Evolutionary conservation across 2,888 invertebrate genomes (phyloP), one percentile per base, ranked within the genome.

Genomic region (Gnatocerus cornutus): DNA sequence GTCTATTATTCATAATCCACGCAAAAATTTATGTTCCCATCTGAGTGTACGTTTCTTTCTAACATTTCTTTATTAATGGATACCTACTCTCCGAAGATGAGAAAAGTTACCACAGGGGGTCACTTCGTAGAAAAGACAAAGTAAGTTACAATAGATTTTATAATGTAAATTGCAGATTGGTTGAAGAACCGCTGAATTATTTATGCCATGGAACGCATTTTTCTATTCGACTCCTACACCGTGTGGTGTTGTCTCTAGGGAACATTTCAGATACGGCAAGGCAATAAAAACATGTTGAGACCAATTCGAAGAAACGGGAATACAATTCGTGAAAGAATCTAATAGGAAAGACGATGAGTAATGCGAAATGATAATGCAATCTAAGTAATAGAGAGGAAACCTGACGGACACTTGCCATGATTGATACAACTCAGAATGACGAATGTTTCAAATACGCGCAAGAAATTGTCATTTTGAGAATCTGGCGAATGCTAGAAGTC

Each of bases 341-440:
- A 58, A 63, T 59, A 68, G 67, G 43, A 21, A 43, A 33, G 45
- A 12, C 14, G 59, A 71, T 73, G 74, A 76, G 73, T 74, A 74
- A 77, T 75, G 71, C 69, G 68, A 64, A 73, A 76, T 77, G 77
- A 77, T 77, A 77, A 77, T 77, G 75, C 74, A 77, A 77, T 77
- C 71, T 72, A 72, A 69, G 67, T 72, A 73, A 76, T 76, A 73
- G 76, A 73, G 72, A 69, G 56, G 68, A 68, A 72, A 68, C 56
- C 58, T 69, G 68, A 73, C 67, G 68, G 53, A 59, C 68, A 62
- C 66, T 53, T 58, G 64, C 52, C 55, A 73, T 74, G 74, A 74
- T 74, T 74, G 74, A 74, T 74, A 71, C 69, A 48, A 33, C 39
- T 45, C 37, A 10, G 64, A 61, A 68, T 61, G 59, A 71, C 65